phyloP scores from a whole-genome alignment of 2,113 vertebrate genomes.

The Actinemys pallida region DNA sequence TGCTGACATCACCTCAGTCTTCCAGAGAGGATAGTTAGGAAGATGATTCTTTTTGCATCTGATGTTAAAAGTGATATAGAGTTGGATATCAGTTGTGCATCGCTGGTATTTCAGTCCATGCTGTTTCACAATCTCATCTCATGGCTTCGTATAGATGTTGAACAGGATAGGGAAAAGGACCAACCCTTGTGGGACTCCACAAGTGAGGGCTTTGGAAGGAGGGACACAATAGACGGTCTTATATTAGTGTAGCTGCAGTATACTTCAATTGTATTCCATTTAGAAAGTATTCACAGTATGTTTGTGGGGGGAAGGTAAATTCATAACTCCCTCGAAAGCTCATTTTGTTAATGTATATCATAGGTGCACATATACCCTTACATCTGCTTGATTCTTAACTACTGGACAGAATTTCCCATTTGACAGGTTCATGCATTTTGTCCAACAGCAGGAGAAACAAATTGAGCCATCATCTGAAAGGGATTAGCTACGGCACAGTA shows the following conservation, averaged over 20 bases:
- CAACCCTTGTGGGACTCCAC: not conserved
- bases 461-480: not conserved
- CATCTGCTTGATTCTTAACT: not conserved
- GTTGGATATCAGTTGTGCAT: not conserved
- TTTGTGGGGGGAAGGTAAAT: not conserved
- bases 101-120: not conserved
- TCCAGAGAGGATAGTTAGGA: not conserved
- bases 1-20: not conserved
- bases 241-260: not conserved
- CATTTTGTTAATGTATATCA: not conserved
- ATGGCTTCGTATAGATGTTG: not conserved
- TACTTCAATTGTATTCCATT: not conserved
- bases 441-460: not conserved
- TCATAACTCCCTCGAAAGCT: not conserved
- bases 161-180: not conserved
- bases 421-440: not conserved
- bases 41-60: not conserved
- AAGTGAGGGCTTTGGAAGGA: not conserved
- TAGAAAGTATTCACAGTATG: not conserved
- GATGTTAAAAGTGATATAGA: not conserved
- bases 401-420: not conserved
- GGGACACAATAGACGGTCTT: not conserved
- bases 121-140: not conserved
- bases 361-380: not conserved
- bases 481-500: not conserved